Conservation (phyloP, 2,113 vertebrate genomes). For the Anarrhichthys ocellatus region DNA sequence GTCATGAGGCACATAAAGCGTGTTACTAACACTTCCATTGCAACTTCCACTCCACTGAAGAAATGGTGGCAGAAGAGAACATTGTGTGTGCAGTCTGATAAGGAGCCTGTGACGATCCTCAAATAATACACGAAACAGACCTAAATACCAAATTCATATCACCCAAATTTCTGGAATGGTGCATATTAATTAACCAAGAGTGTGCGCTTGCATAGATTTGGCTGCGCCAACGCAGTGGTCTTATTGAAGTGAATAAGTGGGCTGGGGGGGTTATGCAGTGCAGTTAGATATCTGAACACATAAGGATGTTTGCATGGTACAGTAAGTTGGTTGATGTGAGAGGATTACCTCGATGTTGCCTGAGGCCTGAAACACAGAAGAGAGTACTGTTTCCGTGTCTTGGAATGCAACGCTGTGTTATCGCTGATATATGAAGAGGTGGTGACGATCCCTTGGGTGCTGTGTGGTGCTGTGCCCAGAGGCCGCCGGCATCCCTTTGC, state of each 20-base stretch:
- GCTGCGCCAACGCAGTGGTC: neutral
- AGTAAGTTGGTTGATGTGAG: conserved; percentile 1
- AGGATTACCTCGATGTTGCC: conserved; percentile 16
- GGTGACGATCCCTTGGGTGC: conserved; percentile 40
- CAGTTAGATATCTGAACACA: conserved; percentile 1
- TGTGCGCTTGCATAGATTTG: neutral
- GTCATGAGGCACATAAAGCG: neutral
- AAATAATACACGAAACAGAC: neutral
- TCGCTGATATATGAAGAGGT: conserved; percentile 27
- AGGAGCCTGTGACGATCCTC: neutral
- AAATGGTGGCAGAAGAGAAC: neutral
- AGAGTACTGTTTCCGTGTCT: conserved; percentile 17
- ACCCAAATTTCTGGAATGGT: neutral
- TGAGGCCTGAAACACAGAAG: conserved; percentile 14
- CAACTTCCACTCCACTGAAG: neutral
- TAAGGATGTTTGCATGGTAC: neutral
- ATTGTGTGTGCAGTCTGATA: no score
- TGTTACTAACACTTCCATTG: neutral
- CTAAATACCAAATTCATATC: neutral
- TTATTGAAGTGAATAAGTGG: neutral
- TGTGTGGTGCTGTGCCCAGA: conserved; percentile 15
- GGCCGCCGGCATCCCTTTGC: conserved; percentile 29
- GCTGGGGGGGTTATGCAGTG: neutral
- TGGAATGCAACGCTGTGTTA: conserved; percentile 23
- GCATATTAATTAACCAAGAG: neutral